phyloP scores from a whole-genome alignment of 2,113 vertebrate species.

The Gallinago media region DNA sequence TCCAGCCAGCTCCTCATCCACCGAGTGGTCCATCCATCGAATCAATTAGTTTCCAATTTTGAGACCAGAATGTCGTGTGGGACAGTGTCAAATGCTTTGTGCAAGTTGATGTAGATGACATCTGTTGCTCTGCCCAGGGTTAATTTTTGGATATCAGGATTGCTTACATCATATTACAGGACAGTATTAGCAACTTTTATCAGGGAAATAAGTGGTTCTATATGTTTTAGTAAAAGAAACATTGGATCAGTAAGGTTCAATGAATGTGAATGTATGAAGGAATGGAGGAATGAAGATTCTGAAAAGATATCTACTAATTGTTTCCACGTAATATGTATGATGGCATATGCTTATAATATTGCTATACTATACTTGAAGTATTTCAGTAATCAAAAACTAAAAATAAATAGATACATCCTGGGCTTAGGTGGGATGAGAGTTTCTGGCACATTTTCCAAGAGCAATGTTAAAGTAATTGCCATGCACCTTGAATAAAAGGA shows the following conservation, averaged over 20 bases:
- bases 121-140: too few species aligned
- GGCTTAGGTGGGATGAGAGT: not conserved
- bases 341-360: not conserved
- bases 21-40: too few species aligned
- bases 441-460: not conserved
- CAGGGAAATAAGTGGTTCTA: not conserved
- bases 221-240: not conserved
- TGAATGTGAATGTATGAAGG: not conserved
- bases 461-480: not conserved
- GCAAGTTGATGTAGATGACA: too few species aligned
- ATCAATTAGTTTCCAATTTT: too few species aligned
- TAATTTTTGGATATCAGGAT: not conserved
- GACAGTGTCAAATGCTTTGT: too few species aligned
- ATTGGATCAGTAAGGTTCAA: not conserved
- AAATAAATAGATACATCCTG: not conserved
- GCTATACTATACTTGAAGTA: not conserved
- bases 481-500: not conserved
- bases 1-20: too few species aligned
- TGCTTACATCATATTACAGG: not conserved
- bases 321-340: not conserved
- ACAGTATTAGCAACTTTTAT: not conserved
- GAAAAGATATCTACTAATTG: not conserved
- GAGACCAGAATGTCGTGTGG: too few species aligned
- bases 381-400: not conserved
- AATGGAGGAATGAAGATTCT: not conserved